Base-by-base conservation (phyloP, 2,113 vertebrate genomes). In the Oncorhynchus clarkii region DNA sequence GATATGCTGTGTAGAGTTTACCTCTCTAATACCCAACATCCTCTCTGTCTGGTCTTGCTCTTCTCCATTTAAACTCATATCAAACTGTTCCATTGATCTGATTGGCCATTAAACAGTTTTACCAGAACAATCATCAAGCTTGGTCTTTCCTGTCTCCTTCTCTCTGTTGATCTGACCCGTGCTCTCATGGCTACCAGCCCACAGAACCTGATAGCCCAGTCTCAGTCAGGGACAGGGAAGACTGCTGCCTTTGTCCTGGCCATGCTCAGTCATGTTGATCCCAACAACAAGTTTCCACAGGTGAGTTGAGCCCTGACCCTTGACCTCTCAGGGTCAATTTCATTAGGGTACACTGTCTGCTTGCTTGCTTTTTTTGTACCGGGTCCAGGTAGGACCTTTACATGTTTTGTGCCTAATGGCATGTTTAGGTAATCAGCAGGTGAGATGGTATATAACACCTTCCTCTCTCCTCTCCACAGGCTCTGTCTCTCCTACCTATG, bases 171-270 rank as follows among this genome's bases (percentile, higher is more conserved):
- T 69, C 18, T 70, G 9, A 64, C 29, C 72, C 1, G n/a, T 67
- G 24, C 8, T 34, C 7, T 57, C 0, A 51, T 74, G 65, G 9
- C 20, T 8, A 7, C 57, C 75, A 99, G 98, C 75, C 96, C 98
- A 48, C 98, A 99, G 93, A 99, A 99, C 87, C 86, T 99, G 76
- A 99, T 99, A 0, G 98, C 98, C 9, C 98, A 99, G 80, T 99
- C 98, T 1, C 98, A 99, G 91, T 99, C 98, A 0, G 97, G 97
- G 54, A 99, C 98, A 18, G 98, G 97, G 20, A 99, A 99, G 90
- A 99, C 98, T 0, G 98, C 98, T 45, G 98, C 98, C 76, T 99
- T 99, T 5, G 96, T 99, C 68, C 86, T 99, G 89, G 98, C 98
- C 72, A 99, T 99, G 98, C 95, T 99, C 45, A 98, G 97, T 78